phyloP scores from a whole-genome alignment of 2,797 vertebrate species.

The Graptemys geographica region DNA sequence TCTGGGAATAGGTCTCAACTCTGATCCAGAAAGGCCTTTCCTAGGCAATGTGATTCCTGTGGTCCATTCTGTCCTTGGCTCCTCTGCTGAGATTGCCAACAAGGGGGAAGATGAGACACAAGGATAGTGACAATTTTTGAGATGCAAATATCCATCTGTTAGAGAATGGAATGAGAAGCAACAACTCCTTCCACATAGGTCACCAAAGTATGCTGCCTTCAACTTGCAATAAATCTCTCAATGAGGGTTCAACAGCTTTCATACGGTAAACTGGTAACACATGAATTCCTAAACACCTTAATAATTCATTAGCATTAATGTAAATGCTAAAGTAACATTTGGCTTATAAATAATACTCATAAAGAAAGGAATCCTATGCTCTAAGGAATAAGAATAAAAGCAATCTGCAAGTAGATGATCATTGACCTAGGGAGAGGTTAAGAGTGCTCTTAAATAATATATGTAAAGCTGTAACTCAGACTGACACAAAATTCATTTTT shows the following conservation, averaged over 20 bases:
- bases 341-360: constrained; percentile 45
- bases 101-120: background rate
- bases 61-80: background rate
- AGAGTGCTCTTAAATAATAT: constrained; percentile 73
- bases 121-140: background rate
- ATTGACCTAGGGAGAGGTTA: constrained; percentile 72
- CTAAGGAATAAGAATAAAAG: constrained; percentile 47
- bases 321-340: constrained; percentile 52
- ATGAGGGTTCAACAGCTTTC: constrained; percentile 3
- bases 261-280: background rate
- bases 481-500: constrained; percentile 70
- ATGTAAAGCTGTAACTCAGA: constrained; percentile 71
- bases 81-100: background rate
- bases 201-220: background rate
- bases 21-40: background rate
- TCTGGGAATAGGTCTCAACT: background rate
- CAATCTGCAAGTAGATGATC: constrained; percentile 44
- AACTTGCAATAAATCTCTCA: background rate
- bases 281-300: constrained; percentile 27
- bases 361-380: constrained; percentile 51
- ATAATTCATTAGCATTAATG: constrained; percentile 67
- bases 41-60: background rate
- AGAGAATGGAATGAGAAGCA: background rate
- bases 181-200: background rate
- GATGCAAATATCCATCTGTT: background rate